Evolutionary conservation across 2,113 vertebrate genomes (phyloP), one percentile per base, ranked within the genome.

Genomic region (Poeciliopsis turrubarensis): DNA sequence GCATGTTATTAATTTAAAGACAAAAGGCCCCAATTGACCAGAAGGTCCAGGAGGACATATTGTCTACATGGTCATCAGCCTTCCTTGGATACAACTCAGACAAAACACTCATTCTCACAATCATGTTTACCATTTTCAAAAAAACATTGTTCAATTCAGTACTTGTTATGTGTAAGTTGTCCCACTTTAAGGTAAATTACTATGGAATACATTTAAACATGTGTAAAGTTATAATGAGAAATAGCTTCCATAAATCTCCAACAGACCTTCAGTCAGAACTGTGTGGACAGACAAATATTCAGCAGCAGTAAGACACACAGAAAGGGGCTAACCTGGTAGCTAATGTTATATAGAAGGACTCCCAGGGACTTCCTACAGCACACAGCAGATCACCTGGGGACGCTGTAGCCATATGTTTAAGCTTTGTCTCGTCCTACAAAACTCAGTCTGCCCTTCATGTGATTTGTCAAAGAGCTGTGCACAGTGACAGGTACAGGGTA

Each of bases 341-440:
- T 91, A 88, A 90, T 91, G 85, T 91, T 91, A 89, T 89, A 92
- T 89, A 89, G 89, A 90, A 89, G 80, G 71, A 89, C 84, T 92
- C 86, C 13, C 39, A 10, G 87, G 89, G 83, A 89, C 81, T 66
- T 76, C 70, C 72, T 77, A 65, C 77, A 75, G 85, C 86, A 87
- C 81, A 86, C 84, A 72, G 91, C 80, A 78, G 92, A 89, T 93
- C 95, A 96, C 95, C 96, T 94, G 95, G 95, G 97, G 97, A 96
- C 81, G 95, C 87, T 88, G 90, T 87, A 82, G 94, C 97, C 97
- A 98, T 97, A 97, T 98, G 97, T 95, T 94, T 94, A 94, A 96
- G 97, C 97, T 96, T 95, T 95, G 96, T 96, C 95, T 96, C 94
- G 96, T 97, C 97, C 97, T 98, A 97, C 97, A 96, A 97, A 98